A percentile compares a stretch with the other conserved stretches of the same genome.
Evolutionary conservation across 2,113 vertebrate genomes (phyloP).

Genomic region (Garra rufa): DNA sequence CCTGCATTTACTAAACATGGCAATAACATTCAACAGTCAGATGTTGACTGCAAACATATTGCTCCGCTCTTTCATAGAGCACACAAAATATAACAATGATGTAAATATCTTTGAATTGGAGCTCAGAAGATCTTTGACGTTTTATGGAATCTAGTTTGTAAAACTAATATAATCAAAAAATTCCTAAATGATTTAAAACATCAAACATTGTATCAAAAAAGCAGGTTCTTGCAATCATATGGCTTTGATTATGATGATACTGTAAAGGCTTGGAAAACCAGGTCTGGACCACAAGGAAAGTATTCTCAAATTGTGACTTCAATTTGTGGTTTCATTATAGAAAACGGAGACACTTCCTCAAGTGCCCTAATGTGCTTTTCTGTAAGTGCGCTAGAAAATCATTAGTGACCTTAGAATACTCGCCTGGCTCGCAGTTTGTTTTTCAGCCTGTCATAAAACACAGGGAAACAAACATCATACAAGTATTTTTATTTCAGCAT

Average conservation of each 20-base stretch:
- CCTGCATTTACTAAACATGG: conserved; percentile 19
- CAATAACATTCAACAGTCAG: conserved; percentile 31
- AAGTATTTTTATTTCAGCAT: conserved; percentile 55
- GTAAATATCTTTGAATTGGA: not conserved
- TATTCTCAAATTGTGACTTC: conserved; percentile 46
- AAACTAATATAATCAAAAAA: not conserved
- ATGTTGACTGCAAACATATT: conserved; percentile 26
- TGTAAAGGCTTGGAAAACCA: conserved; percentile 21
- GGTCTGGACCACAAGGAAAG: conserved; percentile 38
- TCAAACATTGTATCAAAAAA: conserved; percentile 21
- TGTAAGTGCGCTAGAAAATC: conserved; percentile 54
- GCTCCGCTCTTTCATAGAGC: not conserved
- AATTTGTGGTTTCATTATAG: conserved; percentile 53
- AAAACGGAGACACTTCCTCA: conserved; percentile 49
- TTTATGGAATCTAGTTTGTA: not conserved
- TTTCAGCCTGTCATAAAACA: conserved; percentile 39
- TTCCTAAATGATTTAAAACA: conserved; percentile 18
- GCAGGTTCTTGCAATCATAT: conserved; percentile 35
- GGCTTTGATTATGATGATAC: conserved; percentile 48
- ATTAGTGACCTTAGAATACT: conserved; percentile 47
- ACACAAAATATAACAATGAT: not conserved
- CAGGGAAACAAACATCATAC: conserved; percentile 47
- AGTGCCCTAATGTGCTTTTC: conserved; percentile 45
- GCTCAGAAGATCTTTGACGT: not conserved
- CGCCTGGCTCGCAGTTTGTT: conserved; percentile 36